A percentile compares a stretch with the other conserved stretches of the same genome.
These are phyloP conservation scores for Taenaris catops DNA, from an alignment of 2,888 invertebrate genomes.

Conservation along the genomic window DNA sequence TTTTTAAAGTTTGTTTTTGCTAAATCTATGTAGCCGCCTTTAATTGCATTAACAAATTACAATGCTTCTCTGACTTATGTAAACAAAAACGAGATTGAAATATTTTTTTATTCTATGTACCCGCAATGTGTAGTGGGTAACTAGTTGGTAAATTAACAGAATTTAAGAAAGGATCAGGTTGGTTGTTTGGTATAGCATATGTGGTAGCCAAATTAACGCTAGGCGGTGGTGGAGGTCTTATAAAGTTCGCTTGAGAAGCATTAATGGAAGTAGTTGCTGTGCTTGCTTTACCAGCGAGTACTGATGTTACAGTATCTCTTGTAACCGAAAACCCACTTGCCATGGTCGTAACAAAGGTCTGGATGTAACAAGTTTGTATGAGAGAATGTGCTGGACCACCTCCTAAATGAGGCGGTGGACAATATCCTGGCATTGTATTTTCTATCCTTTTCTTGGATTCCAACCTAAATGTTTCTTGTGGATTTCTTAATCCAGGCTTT, in stretches of 20 bases:
- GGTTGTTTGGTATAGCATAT: constrained; percentile 69
- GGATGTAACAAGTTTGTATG: constrained; percentile 64
- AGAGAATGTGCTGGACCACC: constrained; percentile 66
- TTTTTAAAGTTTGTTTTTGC: no score
- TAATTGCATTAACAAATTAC: no score
- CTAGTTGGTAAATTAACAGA: constrained; percentile 68
- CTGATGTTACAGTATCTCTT: constrained; percentile 90
- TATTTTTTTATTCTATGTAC: no score
- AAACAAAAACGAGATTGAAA: no score
- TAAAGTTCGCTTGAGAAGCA: constrained; percentile 73
- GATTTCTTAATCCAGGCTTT: constrained; percentile 47
- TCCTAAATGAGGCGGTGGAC: constrained; percentile 68
- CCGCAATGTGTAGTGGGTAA: constrained; percentile 66
- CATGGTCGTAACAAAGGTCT: constrained; percentile 68
- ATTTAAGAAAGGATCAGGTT: constrained; percentile 68
- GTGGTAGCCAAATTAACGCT: constrained; percentile 62
- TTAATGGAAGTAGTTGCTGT: constrained; percentile 89
- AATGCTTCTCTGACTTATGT: no score
- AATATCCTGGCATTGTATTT: constrained; percentile 68
- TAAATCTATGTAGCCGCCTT: no score
- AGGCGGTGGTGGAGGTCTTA: constrained; percentile 60
- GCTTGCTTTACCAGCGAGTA: constrained; percentile 86
- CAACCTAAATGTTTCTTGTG: constrained; percentile 45
- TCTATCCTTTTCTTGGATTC: constrained; percentile 51
- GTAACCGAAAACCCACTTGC: constrained; percentile 88